These are phyloP conservation scores for Cotesia vestalis DNA, from an alignment of 1,140 invertebrate genomes.

Conservation along the genomic window DNA sequence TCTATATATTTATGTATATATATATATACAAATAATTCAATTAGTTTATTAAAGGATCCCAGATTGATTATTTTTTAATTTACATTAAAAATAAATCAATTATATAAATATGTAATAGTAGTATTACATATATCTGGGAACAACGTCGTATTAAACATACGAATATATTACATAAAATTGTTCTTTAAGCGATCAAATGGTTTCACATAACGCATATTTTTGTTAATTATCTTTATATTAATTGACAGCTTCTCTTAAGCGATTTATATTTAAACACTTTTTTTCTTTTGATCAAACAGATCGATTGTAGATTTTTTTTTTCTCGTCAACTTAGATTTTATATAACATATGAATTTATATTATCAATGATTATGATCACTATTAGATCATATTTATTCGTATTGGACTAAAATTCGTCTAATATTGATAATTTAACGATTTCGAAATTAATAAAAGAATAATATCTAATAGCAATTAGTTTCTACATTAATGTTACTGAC, in stretches of 20 bases:
- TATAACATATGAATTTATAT: no score
- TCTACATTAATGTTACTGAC: constrained; percentile 51
- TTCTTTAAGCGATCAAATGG: no score
- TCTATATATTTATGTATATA: background rate
- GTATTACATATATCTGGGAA: no score
- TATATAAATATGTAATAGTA: no score
- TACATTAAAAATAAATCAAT: no score
- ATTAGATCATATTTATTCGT: constrained; percentile 1
- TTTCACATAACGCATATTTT: no score
- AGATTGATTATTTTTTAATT: no score
- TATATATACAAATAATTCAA: no score
- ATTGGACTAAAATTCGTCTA: constrained; percentile 44
- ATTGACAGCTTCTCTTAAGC: constrained; percentile 58
- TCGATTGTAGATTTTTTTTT: constrained; percentile 37
- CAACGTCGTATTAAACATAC: no score
- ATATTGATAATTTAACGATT: constrained; percentile 50
- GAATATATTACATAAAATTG: no score
- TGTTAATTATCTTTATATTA: constrained; percentile 58
- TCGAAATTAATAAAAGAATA: constrained; percentile 39
- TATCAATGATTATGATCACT: background rate
- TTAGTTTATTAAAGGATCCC: no score
- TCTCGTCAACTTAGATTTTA: no score
- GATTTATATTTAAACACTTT: constrained; percentile 39
- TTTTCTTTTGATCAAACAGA: constrained; percentile 16
- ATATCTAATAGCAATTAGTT: constrained; percentile 52